A percentile compares a stretch with the other conserved stretches of the same genome.
Conservation (phyloP, 2,113 vertebrate species). For the Agapornis roseicollis region DNA sequence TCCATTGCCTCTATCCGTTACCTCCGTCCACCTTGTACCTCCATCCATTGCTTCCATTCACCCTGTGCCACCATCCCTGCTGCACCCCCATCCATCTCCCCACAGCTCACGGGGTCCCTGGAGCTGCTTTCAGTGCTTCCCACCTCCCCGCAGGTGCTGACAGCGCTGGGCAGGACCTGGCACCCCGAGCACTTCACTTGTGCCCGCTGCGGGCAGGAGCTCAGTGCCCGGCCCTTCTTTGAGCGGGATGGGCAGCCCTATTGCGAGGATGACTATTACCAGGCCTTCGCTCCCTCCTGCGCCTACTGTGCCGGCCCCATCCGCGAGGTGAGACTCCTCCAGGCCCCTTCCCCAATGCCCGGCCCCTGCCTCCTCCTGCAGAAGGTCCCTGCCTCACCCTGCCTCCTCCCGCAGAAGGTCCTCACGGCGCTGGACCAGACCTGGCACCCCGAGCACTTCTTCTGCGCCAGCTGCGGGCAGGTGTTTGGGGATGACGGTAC, state of each 20-base stretch:
- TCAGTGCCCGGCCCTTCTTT: constrained; percentile 80
- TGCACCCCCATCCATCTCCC: neutral
- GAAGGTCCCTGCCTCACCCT: constrained; percentile 72
- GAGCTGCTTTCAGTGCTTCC: neutral
- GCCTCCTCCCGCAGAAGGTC: constrained; percentile 78
- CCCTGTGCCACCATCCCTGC: fast-evolving
- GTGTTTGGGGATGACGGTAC: constrained; percentile 84
- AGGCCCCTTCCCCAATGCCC: fast-evolving
- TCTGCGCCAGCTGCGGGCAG: constrained; percentile 86
- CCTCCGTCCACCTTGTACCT: no score
- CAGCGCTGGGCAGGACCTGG: constrained; percentile 86
- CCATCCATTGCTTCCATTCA: no score
- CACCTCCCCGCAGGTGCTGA: constrained; percentile 74
- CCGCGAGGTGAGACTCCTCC: constrained; percentile 62
- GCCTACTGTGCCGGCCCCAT: constrained; percentile 86
- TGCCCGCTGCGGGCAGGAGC: constrained; percentile 73
- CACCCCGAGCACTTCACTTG: constrained; percentile 91
- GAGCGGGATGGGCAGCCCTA: constrained; percentile 82
- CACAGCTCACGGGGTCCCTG: constrained; percentile 63
- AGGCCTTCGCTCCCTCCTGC: constrained; percentile 83
- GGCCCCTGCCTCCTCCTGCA: neutral
- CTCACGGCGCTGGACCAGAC: constrained; percentile 87
- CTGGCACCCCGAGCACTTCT: constrained; percentile 96
- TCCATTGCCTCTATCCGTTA: no score
- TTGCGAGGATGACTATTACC: constrained; percentile 86